Percentiles rank a stretch among this genome's conserved stretches.
Conservation (phyloP, 2,888 invertebrate species). For the Cordilura impudica region DNA sequence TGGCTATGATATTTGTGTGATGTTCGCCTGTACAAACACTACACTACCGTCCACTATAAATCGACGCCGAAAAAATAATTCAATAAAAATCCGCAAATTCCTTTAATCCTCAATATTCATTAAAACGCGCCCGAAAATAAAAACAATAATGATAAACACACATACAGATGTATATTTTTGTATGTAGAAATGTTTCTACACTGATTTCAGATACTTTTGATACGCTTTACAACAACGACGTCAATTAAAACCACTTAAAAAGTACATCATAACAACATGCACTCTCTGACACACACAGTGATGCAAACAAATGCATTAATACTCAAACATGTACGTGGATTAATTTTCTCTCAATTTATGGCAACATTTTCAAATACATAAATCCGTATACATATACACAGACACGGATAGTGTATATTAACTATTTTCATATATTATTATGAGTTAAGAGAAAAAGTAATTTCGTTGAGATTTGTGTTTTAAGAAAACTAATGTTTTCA, state of each 20-base stretch:
- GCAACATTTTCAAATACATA: neutral
- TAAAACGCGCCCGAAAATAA: constrained; percentile 70
- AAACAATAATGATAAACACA: constrained; percentile 20
- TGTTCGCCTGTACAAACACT: constrained; percentile 15
- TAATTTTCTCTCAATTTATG: constrained; percentile 6
- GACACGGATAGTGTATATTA: neutral
- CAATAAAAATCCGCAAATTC: constrained; percentile 78
- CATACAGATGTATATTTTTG: neutral
- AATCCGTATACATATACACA: neutral
- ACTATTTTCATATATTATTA: neutral
- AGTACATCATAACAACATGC: constrained; percentile 53
- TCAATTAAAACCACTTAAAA: constrained; percentile 77
- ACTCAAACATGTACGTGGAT: neutral
- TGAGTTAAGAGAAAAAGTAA: neutral
- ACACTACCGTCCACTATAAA: constrained; percentile 23
- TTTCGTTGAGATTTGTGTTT: no score
- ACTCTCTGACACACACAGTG: neutral
- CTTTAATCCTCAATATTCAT: constrained; percentile 78
- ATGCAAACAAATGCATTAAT: no score
- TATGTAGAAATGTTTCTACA: neutral
- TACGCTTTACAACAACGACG: constrained; percentile 64
- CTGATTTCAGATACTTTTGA: constrained; percentile 23
- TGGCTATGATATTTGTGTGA: neutral
- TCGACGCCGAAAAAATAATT: constrained; percentile 74
- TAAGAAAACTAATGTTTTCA: no score